These are phyloP conservation scores for Todus mexicanus DNA, from an alignment of 2,797 vertebrate species.

Conservation along the genomic window DNA sequence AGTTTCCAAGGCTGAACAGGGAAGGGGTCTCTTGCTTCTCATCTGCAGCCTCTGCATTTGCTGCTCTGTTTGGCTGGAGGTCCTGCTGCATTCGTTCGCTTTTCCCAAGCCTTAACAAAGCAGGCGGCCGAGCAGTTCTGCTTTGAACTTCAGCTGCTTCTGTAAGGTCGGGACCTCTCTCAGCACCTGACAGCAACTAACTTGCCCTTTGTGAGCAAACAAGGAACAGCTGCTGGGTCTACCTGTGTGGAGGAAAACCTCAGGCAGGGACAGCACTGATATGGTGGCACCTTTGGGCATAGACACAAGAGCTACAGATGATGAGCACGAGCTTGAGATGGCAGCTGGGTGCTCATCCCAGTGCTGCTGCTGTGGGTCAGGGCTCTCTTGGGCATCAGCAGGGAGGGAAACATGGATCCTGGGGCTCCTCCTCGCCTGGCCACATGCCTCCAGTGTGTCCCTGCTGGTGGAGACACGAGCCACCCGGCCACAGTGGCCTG, in stretches of 20 bases:
- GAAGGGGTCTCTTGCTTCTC: neutral
- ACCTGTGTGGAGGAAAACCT: neutral
- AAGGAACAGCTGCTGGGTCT: neutral
- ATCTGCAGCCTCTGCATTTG: accelerated
- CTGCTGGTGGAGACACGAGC: neutral
- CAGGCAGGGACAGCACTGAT: neutral
- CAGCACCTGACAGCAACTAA: no score
- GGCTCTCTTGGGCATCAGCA: neutral
- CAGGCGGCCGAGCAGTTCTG: neutral
- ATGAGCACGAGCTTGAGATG: neutral
- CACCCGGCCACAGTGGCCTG: neutral
- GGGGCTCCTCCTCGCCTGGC: neutral
- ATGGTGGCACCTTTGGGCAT: neutral
- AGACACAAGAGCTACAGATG: neutral
- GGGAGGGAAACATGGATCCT: neutral
- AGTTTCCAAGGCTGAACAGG: neutral
- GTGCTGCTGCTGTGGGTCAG: neutral
- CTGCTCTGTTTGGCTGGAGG: neutral
- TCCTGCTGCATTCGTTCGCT: neutral
- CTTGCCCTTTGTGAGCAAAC: neutral
- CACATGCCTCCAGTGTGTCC: accelerated
- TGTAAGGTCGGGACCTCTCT: neutral
- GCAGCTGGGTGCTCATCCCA: neutral
- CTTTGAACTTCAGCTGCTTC: neutral
- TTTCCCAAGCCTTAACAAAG: neutral